Conservation (phyloP, 2,113 vertebrate genomes). For the Channa maculata region DNA sequence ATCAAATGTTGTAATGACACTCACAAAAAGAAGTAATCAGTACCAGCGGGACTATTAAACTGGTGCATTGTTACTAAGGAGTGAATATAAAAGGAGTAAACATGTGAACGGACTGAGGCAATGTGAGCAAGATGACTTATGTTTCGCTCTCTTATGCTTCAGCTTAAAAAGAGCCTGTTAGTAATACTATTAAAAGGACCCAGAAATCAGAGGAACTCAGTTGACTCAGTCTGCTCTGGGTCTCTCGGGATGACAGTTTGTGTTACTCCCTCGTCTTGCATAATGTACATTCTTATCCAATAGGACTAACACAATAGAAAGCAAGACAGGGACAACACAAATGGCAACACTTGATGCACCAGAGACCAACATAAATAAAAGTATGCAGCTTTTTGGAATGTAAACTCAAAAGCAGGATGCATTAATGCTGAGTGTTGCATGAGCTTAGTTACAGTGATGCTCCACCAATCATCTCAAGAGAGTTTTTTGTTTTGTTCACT, state of each 20-base stretch:
- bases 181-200: background rate
- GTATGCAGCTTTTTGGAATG: background rate
- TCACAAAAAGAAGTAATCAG: no score
- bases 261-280: slow-evolving; percentile 5
- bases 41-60: no score
- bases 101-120: background rate
- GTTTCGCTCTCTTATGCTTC: slow-evolving; percentile 10
- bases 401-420: background rate
- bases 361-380: background rate
- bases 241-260: slow-evolving; percentile 17
- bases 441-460: background rate
- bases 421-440: slow-evolving; percentile 3
- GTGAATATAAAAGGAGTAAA: background rate
- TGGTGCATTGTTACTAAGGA: no score
- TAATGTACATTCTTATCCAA: slow-evolving; percentile 15
- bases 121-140: background rate
- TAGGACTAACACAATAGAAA: background rate
- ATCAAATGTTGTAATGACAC: no score
- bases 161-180: background rate
- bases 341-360: background rate
- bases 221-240: background rate
- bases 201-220: background rate
- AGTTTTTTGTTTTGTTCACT: no score
- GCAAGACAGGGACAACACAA: background rate
- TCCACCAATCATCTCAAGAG: slow-evolving; percentile 1